Conservation (phyloP, 2,888 invertebrate genomes). For the Meiosimyza decipiens region DNA sequence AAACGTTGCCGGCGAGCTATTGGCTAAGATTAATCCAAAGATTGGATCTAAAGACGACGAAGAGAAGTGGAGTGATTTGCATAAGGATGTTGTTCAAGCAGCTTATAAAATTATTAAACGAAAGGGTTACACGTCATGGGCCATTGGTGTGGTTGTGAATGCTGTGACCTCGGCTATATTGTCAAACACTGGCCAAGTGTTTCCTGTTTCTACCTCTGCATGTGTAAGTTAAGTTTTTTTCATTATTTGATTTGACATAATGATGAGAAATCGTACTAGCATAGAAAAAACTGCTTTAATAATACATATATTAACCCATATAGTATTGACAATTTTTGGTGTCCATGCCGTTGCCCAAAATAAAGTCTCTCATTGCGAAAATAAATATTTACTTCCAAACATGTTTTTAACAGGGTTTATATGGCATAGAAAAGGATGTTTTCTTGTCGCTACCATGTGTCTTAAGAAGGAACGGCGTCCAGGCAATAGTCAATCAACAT, state of each 20-base stretch:
- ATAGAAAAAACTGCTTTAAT: no score
- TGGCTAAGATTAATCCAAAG: slow-evolving; percentile 76
- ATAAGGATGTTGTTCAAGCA: slow-evolving; percentile 79
- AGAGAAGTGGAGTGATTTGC: slow-evolving; percentile 79
- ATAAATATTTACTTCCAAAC: background rate
- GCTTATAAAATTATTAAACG: slow-evolving; percentile 82
- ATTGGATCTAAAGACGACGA: slow-evolving; percentile 76
- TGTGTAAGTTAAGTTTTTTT: slow-evolving; percentile 50
- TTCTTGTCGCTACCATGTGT: slow-evolving; percentile 86
- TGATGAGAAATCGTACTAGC: no score
- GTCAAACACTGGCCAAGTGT: slow-evolving; percentile 75
- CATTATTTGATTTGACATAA: no score
- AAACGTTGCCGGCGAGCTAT: slow-evolving; percentile 83
- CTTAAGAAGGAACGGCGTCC: slow-evolving; percentile 75
- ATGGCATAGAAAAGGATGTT: slow-evolving; percentile 80
- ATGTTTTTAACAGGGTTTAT: slow-evolving; percentile 64
- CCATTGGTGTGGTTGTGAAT: slow-evolving; percentile 80
- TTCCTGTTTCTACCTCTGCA: slow-evolving; percentile 77
- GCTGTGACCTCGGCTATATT: slow-evolving; percentile 75
- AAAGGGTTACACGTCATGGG: slow-evolving; percentile 91
- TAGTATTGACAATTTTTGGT: no score
- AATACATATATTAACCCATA: no score
- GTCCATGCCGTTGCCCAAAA: no score
- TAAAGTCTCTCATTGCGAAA: background rate
- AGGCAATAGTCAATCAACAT: slow-evolving; percentile 75